Evolutionary conservation across 2,888 invertebrate species (phyloP), one percentile per base, ranked within the genome.

Genomic region (Amorpha juglandis): DNA sequence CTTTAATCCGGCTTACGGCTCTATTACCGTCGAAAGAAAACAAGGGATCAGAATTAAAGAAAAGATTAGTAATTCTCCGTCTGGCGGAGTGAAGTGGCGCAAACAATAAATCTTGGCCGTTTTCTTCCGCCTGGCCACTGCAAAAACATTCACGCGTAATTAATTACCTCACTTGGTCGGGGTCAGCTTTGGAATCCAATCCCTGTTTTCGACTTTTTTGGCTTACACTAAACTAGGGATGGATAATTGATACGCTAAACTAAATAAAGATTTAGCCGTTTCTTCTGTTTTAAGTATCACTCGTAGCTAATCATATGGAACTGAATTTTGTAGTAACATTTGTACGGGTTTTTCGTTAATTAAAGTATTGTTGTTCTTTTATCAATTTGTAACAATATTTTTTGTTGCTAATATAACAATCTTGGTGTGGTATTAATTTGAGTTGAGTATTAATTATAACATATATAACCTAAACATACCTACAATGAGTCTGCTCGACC

Each of bases 141-240:
- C 89, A 90, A 90, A 90, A 90, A 90, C 87, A 83, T 83, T 83
- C 79, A 86, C 85, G 84, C 83, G 89, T 88, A 87, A 90, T 90
- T 91, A 91, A 90, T 90, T 90, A 88, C 89, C 84, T 79, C 79
- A 81, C 82, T 82, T 79, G 79, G 77, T 78, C 79, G 81, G 80
- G 83, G 83, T 85, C 86, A 84, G 86, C 84, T 86, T 83, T 83
- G 82, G 84, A 86, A 86, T 86, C 86, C 87, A 90, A 90, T 89
- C 88, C 86, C 84, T 87, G 88, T 82, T 85, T 84, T 86, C 83
- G 88, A 89, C 88, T 90, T 90, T 89, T 89, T 88, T 75, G 80
- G 78, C 79, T 82, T 78, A 77, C 80, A 80, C 78, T 84, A 83
- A 86, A 84, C 83, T 79, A 80, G 72, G 75, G 78, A 78, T 76